A percentile compares a stretch with the other conserved stretches of the same genome.
Evolutionary conservation across 2,888 invertebrate genomes (phyloP).

Genomic region (Phrixothrix hirtus): DNA sequence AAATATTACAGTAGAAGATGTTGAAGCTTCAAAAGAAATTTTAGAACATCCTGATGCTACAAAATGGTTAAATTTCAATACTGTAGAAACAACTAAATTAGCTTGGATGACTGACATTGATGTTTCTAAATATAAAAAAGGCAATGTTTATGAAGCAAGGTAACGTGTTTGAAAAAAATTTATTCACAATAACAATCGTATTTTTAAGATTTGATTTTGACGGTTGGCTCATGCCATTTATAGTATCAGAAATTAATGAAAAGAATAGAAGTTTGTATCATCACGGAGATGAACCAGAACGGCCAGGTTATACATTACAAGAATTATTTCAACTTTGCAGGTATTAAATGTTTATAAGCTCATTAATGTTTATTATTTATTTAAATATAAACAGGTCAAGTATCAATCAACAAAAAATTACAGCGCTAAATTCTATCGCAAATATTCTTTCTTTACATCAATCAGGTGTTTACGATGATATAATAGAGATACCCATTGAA

Average conservation of each 20-base stretch:
- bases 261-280: conserved; percentile 76
- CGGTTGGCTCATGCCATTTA: conserved; percentile 75
- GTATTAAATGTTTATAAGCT: too few relatives aligned
- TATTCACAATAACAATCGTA: too few relatives aligned
- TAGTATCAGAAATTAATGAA: conserved; percentile 64
- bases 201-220: conserved; percentile 75
- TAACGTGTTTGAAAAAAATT: too few relatives aligned
- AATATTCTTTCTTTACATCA: conserved; percentile 75
- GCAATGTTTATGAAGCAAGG: conserved; percentile 73
- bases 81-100: conserved; percentile 83
- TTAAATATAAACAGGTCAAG: conserved; percentile 60
- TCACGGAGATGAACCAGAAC: conserved; percentile 89
- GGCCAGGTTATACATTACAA: conserved; percentile 88
- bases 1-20: conserved; percentile 49
- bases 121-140: conserved; percentile 59
- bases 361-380: conserved; percentile 6
- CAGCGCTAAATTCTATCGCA: conserved; percentile 78
- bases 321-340: conserved; percentile 82
- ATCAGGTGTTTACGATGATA: conserved; percentile 75
- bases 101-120: conserved; percentile 83
- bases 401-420: conserved; percentile 80
- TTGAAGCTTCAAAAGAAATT: conserved; percentile 60
- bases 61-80: conserved; percentile 84
- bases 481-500: conserved; percentile 74
- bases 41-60: conserved; percentile 64